Conservation (phyloP, 1,140 invertebrate species). For the Uloborus diversus region DNA sequence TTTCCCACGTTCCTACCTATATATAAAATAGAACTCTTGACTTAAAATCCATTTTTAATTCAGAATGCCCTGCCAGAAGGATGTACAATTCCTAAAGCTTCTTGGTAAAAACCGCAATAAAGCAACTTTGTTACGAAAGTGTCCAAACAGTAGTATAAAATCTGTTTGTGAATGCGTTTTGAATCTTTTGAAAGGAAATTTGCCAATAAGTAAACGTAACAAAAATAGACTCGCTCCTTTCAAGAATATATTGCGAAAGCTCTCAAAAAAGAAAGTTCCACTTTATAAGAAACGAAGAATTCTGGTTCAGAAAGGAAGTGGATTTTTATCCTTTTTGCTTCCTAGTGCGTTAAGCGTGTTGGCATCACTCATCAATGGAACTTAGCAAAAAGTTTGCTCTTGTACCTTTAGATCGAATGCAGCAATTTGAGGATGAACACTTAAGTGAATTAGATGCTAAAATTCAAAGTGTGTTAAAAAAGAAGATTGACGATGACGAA, state of each 20-base stretch:
- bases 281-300: background rate
- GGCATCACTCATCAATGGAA: slow-evolving; percentile 4
- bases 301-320: background rate
- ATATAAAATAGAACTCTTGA: background rate
- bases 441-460: background rate
- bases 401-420: background rate
- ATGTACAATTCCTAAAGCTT: background rate
- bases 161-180: slow-evolving; percentile 23
- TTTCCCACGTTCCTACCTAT: background rate
- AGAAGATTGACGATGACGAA: background rate
- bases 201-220: background rate
- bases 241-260: background rate
- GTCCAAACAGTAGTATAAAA: slow-evolving; percentile 12
- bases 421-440: background rate
- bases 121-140: background rate
- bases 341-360: background rate
- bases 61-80: background rate
- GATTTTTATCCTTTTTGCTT: slow-evolving; percentile 10
- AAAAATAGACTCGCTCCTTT: background rate
- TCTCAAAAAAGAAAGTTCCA: background rate
- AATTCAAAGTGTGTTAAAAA: background rate
- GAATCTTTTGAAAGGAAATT: slow-evolving; percentile 8
- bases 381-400: slow-evolving; percentile 1
- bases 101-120: background rate
- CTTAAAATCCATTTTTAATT: background rate